These are phyloP conservation scores for Sprattus sprattus DNA, from an alignment of 2,113 vertebrate species.

Conservation along the genomic window DNA sequence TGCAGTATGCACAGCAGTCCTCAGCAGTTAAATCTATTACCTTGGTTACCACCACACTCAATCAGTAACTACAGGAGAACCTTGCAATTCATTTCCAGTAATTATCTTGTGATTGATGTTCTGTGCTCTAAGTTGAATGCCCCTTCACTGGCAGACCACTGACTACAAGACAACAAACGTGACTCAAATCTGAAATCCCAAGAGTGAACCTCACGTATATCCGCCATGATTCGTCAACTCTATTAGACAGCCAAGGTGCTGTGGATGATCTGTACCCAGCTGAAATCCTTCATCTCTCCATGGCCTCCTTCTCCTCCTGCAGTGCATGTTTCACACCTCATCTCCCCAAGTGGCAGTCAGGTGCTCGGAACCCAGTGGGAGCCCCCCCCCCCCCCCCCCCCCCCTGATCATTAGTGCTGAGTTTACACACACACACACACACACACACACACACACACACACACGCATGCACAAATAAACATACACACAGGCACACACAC, in stretches of 20 bases:
- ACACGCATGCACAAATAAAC: background rate
- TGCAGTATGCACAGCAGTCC: background rate
- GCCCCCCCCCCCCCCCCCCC: background rate
- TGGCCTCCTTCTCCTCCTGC: background rate
- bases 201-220: background rate
- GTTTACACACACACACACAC: conserved; percentile 4
- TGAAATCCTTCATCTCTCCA: background rate
- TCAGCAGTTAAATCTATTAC: background rate
- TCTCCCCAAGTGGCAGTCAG: background rate
- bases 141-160: conserved; percentile 7
- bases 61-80: conserved; percentile 9
- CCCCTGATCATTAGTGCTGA: background rate
- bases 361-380: background rate
- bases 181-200: background rate
- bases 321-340: background rate
- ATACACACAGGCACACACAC: background rate
- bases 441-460: background rate
- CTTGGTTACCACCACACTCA: background rate
- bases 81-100: conserved; percentile 16
- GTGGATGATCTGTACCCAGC: background rate
- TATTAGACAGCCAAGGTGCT: background rate
- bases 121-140: background rate
- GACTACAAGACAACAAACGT: background rate
- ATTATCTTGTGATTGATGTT: conserved; percentile 6
- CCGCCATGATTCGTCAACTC: background rate